Evolutionary conservation across 2,797 vertebrate species (phyloP).

Genomic region (Macroramphosus scolopax): DNA sequence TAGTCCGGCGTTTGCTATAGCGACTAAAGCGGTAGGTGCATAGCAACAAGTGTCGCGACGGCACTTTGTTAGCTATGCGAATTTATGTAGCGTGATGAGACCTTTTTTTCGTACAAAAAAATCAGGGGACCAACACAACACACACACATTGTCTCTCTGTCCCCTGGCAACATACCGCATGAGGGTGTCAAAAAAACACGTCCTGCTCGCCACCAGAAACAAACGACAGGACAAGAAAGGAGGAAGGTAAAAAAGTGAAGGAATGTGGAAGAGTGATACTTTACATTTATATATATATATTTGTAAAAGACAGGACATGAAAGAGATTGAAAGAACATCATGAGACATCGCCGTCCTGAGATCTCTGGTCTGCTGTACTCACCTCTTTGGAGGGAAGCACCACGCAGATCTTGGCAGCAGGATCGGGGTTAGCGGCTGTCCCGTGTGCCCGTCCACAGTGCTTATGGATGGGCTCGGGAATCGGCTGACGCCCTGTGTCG

Average conservation of each 20-base stretch:
- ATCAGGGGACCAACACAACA: slow-evolving; percentile 20
- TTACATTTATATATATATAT: too few relatives aligned
- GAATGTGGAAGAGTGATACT: slow-evolving; percentile 39
- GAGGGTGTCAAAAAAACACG: slow-evolving; percentile 79
- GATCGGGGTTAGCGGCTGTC: slow-evolving; percentile 84
- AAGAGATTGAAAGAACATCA: slow-evolving; percentile 6
- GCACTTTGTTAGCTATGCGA: slow-evolving; percentile 43
- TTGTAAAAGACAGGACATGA: slow-evolving; percentile 4
- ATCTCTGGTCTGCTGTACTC: slow-evolving; percentile 24
- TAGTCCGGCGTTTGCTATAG: slow-evolving; percentile 36
- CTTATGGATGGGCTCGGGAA: slow-evolving; percentile 85
- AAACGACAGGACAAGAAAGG: slow-evolving; percentile 52
- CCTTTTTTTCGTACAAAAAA: slow-evolving; percentile 12
- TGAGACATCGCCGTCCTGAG: too few relatives aligned
- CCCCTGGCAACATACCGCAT: slow-evolving; percentile 78
- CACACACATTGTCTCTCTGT: slow-evolving; percentile 36
- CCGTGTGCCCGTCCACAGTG: slow-evolving; percentile 87
- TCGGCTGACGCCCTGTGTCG: slow-evolving; percentile 65
- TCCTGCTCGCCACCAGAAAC: slow-evolving; percentile 78
- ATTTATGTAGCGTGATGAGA: slow-evolving; percentile 47
- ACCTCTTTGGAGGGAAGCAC: slow-evolving; percentile 94
- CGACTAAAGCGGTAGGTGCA: slow-evolving; percentile 51
- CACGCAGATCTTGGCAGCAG: slow-evolving; percentile 86
- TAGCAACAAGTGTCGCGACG: slow-evolving; percentile 51
- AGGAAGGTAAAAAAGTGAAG: slow-evolving; percentile 46